Evolutionary conservation across 2,113 vertebrate genomes (phyloP).

Genomic region (Dasyprocta punctata): DNA sequence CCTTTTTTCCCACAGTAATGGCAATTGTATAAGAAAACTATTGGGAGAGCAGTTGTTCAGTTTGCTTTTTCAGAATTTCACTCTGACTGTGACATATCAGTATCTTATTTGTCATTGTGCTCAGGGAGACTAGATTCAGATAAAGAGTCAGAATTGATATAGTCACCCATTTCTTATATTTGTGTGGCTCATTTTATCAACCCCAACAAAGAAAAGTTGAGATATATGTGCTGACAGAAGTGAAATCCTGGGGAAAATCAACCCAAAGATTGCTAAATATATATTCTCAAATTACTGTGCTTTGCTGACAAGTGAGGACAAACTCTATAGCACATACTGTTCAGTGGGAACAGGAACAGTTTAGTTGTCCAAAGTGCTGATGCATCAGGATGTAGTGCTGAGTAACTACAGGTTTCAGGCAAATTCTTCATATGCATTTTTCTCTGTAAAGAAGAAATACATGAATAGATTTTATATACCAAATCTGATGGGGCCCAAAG

Average conservation of each 20-base stretch:
- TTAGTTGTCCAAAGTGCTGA: neutral
- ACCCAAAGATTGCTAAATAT: neutral
- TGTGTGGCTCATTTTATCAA: slow-evolving; percentile 93
- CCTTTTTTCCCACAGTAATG: neutral
- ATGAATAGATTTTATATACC: neutral
- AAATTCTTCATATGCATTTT: neutral
- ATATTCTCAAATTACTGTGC: neutral
- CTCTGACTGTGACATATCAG: slow-evolving; percentile 80
- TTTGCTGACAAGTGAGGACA: neutral
- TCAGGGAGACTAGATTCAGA: slow-evolving; percentile 91
- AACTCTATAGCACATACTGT: neutral
- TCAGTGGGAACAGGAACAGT: neutral
- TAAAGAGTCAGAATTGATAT: slow-evolving; percentile 90
- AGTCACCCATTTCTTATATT: slow-evolving; percentile 94
- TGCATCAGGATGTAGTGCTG: neutral
- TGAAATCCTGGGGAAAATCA: neutral
- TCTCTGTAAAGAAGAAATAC: neutral
- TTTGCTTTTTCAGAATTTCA: neutral
- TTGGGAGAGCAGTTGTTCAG: neutral
- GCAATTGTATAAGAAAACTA: neutral
- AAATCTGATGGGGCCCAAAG: neutral
- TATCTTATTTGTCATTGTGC: slow-evolving; percentile 89
- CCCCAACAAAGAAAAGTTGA: slow-evolving; percentile 84
- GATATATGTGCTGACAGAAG: neutral
- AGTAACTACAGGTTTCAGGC: neutral